Evolutionary conservation across 1,140 invertebrate genomes (phyloP).

Genomic region (Aphaenogaster floridana): DNA sequence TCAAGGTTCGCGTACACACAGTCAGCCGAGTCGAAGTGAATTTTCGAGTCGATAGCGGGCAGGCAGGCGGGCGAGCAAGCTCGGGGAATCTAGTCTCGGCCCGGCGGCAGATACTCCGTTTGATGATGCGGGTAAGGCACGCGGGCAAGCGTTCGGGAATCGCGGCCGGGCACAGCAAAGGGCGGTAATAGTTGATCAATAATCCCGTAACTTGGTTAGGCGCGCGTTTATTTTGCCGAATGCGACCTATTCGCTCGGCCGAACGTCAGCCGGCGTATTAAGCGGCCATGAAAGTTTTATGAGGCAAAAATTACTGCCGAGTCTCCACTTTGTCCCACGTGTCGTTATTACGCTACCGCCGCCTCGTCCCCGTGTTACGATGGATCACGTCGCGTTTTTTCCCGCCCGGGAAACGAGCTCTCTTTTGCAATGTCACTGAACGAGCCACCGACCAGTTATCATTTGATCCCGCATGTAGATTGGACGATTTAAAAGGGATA

Average conservation of each 20-base stretch:
- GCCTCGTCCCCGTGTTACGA: not conserved
- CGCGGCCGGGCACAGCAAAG: constrained; percentile 68
- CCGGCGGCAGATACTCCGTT: constrained; percentile 59
- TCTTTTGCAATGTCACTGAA: not conserved
- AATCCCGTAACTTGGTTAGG: constrained; percentile 64
- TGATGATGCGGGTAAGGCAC: constrained; percentile 71
- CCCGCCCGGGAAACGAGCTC: constrained; percentile 7
- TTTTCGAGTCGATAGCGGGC: constrained; percentile 70
- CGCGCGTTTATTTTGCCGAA: constrained; percentile 48
- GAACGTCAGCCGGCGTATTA: constrained; percentile 33
- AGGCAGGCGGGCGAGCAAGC: constrained; percentile 25
- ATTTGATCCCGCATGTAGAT: not conserved
- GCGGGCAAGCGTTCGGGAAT: constrained; percentile 73
- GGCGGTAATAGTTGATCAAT: constrained; percentile 69
- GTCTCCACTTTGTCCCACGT: constrained; percentile 38
- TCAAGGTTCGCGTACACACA: constrained; percentile 52
- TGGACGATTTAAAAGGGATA: not conserved
- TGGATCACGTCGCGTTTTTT: not conserved
- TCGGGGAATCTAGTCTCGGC: constrained; percentile 65
- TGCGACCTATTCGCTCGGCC: constrained; percentile 55
- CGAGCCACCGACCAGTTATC: not conserved
- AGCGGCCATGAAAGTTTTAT: constrained; percentile 51
- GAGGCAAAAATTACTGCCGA: constrained; percentile 55
- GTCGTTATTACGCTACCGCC: constrained; percentile 42
- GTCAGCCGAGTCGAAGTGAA: constrained; percentile 6